These are phyloP conservation scores for Gopherus evgoodei DNA, from an alignment of 2,113 vertebrate species.

Conservation along the genomic window DNA sequence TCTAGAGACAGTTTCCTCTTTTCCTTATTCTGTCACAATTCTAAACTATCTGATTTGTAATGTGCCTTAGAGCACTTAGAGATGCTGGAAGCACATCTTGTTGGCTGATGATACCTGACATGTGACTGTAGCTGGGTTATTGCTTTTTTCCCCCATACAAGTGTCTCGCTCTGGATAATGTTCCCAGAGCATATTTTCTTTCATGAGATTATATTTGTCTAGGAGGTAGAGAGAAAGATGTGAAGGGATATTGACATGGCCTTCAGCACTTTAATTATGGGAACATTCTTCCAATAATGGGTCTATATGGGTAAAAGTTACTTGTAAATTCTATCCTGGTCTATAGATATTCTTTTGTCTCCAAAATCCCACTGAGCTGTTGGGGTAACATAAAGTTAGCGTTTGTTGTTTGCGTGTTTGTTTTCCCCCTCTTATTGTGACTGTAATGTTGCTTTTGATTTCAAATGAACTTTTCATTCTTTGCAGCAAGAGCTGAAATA, in stretches of 20 bases:
- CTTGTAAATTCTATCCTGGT: slow-evolving; percentile 19
- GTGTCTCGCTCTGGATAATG: not conserved
- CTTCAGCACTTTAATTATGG: slow-evolving; percentile 36
- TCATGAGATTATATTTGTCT: not conserved
- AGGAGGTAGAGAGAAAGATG: slow-evolving; percentile 5
- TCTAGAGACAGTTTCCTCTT: not conserved
- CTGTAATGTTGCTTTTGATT: not conserved
- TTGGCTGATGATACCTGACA: slow-evolving; percentile 2
- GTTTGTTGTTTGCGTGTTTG: not conserved
- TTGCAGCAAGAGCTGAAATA: slow-evolving; percentile 67
- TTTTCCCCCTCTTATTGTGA: not conserved
- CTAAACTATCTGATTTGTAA: slow-evolving; percentile 34
- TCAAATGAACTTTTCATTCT: slow-evolving; percentile 30
- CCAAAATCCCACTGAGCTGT: not conserved
- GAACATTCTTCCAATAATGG: slow-evolving; percentile 9
- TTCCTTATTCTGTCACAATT: not conserved
- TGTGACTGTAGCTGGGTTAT: not conserved
- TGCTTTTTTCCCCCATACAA: not conserved
- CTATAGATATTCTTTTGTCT: not conserved
- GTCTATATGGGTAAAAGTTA: not conserved
- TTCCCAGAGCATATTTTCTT: slow-evolving; percentile 50
- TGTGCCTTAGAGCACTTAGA: slow-evolving; percentile 17
- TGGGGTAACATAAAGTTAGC: not conserved
- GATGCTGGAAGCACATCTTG: slow-evolving; percentile 14
- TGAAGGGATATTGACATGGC: slow-evolving; percentile 40